Base-by-base conservation (phyloP, 2,888 invertebrate species). In the Andrena camellia region DNA sequence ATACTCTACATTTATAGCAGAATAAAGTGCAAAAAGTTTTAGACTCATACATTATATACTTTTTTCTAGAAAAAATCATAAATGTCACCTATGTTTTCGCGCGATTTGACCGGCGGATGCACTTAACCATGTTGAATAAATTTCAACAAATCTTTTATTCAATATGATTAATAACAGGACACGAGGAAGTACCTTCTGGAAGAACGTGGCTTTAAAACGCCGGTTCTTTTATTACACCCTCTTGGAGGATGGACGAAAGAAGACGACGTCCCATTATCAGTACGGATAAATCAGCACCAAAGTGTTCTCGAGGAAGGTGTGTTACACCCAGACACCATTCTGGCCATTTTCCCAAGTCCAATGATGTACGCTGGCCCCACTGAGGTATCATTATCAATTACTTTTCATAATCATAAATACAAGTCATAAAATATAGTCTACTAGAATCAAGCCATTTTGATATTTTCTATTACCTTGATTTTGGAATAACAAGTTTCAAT, bases 351-450 rank as follows among this genome's bases (percentile, higher is more conserved):
- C 94, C 99, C 99, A 0, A 98, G 99, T 63, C 99, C 99, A 0
- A 99, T 99, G 99, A 97, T 98, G 97, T 99, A 99, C 92, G 99
- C 99, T 0, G 99, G 99, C 0, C 99, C 99, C 6, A 99, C 99
- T 17, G 99, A 99, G 95, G 98, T 97, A 91, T 17, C 6, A 23
- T 29, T 8, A 42, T 35, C 1, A 1, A 26, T 8, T 63, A 13
- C 6, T 57, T 20, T 26, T 26, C 1, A 35, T 59, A 52, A 52
- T 26, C 42, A 13, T 42, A 13, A 26, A n/a, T 10, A 10, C 3
- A 23, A 7, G 54, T 26, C 20, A 10, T 23, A 57, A 57, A 57
- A 2, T 57, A 57, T 57, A 10, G 8, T 10, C 10, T 20, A 23
- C 23, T 8, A 20, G 26, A 4, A 57, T 23, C 17, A 17, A 42